phyloP scores from a whole-genome alignment of 92 coral and sea anemone species.

The Hydrozoanthus gracilis region DNA sequence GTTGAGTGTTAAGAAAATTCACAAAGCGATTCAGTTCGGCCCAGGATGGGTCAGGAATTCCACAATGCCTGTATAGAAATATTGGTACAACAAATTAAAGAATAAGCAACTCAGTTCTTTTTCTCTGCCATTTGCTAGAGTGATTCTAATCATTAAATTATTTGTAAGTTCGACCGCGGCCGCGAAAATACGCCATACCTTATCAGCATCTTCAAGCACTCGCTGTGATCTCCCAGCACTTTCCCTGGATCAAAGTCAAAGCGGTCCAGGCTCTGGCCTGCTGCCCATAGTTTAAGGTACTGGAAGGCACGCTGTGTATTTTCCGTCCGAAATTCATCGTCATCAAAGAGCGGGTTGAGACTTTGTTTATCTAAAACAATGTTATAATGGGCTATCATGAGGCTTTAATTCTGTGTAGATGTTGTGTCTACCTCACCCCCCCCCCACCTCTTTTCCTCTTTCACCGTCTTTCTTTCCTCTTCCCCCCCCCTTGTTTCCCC shows the following conservation, averaged over 20 bases:
- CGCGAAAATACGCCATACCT: conserved; percentile 40
- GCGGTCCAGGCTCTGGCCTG: conserved; percentile 62
- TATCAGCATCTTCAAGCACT: conserved; percentile 73
- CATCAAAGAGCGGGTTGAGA: conserved; percentile 72
- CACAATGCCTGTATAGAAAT: conserved; percentile 73
- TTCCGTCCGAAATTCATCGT: conserved; percentile 65
- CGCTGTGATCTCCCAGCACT: conserved; percentile 76
- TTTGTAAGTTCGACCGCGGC: too few relatives aligned
- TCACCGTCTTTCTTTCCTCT: too few relatives aligned
- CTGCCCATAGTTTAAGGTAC: conserved; percentile 68
- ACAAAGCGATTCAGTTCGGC: conserved; percentile 88
- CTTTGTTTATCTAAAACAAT: not conserved
- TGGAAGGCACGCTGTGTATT: conserved; percentile 88
- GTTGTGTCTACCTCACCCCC: too few relatives aligned
- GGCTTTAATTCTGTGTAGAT: too few relatives aligned
- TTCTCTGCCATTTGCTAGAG: too few relatives aligned
- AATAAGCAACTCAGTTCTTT: too few relatives aligned
- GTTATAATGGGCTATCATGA: too few relatives aligned
- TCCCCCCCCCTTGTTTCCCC: too few relatives aligned
- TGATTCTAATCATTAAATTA: too few relatives aligned
- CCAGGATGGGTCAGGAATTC: conserved; percentile 91
- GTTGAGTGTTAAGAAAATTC: conserved; percentile 86
- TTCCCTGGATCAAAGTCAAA: conserved; percentile 61
- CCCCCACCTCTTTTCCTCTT: too few relatives aligned
- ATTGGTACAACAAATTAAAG: too few relatives aligned